Evolutionary conservation across 2,113 vertebrate species (phyloP).

Genomic region (Murina feae): DNA sequence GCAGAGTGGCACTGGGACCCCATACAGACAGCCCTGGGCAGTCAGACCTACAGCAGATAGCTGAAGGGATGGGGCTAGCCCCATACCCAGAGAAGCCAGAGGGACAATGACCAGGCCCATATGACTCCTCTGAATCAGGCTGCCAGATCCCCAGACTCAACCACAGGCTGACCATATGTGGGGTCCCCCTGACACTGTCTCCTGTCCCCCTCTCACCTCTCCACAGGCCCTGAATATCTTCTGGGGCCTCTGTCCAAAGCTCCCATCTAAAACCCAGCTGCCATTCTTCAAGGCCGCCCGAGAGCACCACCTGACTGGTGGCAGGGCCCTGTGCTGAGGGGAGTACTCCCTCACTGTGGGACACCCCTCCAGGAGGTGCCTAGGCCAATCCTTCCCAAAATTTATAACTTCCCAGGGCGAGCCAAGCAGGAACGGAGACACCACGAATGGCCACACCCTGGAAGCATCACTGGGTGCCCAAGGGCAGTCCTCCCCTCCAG

Average conservation of each 20-base stretch:
- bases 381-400: neutral
- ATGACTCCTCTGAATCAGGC: neutral
- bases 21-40: neutral
- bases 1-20: neutral
- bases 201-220: neutral
- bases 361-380: neutral
- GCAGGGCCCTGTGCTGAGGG: neutral
- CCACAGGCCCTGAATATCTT: no score
- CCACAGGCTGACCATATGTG: fast-evolving
- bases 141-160: neutral
- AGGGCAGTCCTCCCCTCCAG: neutral
- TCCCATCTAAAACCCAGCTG: neutral
- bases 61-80: neutral
- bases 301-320: neutral
- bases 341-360: fast-evolving
- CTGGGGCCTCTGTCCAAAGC: no score
- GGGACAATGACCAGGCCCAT: neutral
- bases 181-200: neutral
- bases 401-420: neutral
- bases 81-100: neutral
- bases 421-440: neutral
- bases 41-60: neutral
- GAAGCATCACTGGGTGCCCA: neutral
- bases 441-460: neutral
- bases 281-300: fast-evolving